Evolutionary conservation across 92 coral and sea anemone genomes (phyloP), one percentile per base, ranked within the genome.

Genomic region (Galaxea fascicularis): DNA sequence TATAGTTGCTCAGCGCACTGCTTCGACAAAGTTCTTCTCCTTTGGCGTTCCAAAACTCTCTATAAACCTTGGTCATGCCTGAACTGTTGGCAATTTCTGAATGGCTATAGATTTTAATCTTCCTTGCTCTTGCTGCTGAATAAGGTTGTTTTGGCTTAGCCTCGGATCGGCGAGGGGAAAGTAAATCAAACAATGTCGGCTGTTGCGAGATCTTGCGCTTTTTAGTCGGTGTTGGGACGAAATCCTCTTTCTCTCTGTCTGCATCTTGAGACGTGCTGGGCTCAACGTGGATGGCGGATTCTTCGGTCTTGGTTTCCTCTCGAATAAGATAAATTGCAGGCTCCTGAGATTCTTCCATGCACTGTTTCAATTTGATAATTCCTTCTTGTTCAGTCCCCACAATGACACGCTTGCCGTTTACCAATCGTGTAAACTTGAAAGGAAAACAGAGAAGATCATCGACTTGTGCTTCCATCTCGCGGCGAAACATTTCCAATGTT

Each of bases 11-110:
- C n/a, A 84, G 82, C 15, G 76, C 82, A 64, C 73, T 84, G 66
- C 73, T 71, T 62, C 88, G 31, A 46, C 82, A 84, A 70, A 74
- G 79, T 77, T 84, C 88, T 63, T 75, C 88, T 74, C 73, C 88
- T 84, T 75, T 84, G 16, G 26, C 56, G 41, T 75, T 84, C 82
- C 82, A 75, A 84, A 84, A 75, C 69, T 84, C 88, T 49, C 47
- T 26, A 68, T 84, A 75, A 14, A 18, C 44, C 68, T 65, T 84
- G 24, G 51, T 74, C 87, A 71, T 82, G 17, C 79, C 87, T 71
- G 79, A 67, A 45, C 87, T 82, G 30, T 45, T 24, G 31, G 35
- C 67, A 5, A 82, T 82, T 65, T 79, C 84, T 27, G 60, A 20
- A 1, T 39, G 10, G 74, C 73, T 54, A 18, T 17, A 77, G 7